These are phyloP conservation scores for Malurus melanocephalus DNA, from an alignment of 2,113 vertebrate species.

Conservation along the genomic window DNA sequence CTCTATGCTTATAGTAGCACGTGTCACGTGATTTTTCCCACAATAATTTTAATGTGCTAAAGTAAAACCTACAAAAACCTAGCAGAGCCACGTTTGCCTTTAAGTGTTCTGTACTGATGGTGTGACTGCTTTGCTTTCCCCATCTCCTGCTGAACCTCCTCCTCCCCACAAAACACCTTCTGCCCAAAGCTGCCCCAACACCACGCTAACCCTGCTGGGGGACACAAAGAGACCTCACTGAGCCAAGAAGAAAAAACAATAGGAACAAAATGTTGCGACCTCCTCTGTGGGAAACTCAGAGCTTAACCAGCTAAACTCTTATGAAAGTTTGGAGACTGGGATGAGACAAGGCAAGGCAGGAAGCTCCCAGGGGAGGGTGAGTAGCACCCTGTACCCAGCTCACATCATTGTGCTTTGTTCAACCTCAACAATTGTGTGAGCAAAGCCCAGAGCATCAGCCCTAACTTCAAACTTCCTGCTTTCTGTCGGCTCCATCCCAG, in stretches of 20 bases:
- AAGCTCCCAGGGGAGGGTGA: conserved; percentile 19
- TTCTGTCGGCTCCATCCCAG: not conserved
- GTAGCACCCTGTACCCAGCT: conserved; percentile 6
- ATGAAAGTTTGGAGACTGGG: not conserved
- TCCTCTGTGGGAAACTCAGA: not conserved
- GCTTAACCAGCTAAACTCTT: not conserved
- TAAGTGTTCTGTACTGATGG: not conserved
- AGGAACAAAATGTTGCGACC: not conserved
- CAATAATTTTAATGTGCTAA: not conserved
- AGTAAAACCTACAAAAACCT: not conserved
- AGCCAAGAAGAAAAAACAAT: not conserved
- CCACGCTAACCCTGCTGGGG: not conserved
- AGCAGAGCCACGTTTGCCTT: not conserved
- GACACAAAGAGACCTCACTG: not conserved
- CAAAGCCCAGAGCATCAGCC: not conserved
- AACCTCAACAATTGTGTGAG: not conserved
- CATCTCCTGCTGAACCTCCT: not conserved
- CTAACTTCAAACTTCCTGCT: conserved; percentile 46
- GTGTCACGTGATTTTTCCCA: not conserved
- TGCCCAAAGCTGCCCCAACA: not conserved
- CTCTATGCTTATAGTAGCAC: not conserved
- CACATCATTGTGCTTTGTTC: conserved; percentile 37
- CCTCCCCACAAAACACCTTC: not conserved
- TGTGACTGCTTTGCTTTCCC: not conserved
- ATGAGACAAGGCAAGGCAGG: conserved; percentile 29